A percentile compares a stretch with the other conserved stretches of the same genome.
Evolutionary conservation across 2,888 invertebrate genomes (phyloP).

Genomic region (Caenorhabditis becei): DNA sequence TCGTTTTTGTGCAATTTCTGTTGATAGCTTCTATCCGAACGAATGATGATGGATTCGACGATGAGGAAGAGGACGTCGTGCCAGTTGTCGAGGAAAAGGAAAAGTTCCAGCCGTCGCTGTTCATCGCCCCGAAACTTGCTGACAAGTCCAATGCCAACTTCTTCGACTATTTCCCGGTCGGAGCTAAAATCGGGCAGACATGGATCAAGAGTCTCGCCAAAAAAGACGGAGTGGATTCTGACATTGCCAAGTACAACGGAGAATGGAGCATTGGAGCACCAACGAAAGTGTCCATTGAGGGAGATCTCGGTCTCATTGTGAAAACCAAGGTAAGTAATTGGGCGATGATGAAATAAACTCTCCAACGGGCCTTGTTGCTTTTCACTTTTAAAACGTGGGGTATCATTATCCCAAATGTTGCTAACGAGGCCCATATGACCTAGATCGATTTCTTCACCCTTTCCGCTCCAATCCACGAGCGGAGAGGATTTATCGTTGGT

Average conservation of each 20-base stretch:
- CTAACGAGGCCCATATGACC: slow-evolving; percentile 33
- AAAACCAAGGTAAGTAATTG: slow-evolving; percentile 87
- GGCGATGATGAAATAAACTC: not conserved
- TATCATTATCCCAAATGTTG: not conserved
- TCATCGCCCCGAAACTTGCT: slow-evolving; percentile 44
- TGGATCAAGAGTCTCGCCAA: slow-evolving; percentile 94
- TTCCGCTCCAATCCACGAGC: not conserved
- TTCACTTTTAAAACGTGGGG: slow-evolving; percentile 5
- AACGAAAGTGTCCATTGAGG: slow-evolving; percentile 88
- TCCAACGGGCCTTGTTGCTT: not conserved
- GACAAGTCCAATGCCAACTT: slow-evolving; percentile 45
- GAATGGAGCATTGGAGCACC: slow-evolving; percentile 88
- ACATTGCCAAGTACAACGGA: slow-evolving; percentile 95
- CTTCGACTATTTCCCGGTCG: slow-evolving; percentile 68
- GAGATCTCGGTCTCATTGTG: slow-evolving; percentile 91
- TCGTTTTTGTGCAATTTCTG: slow-evolving; percentile 21
- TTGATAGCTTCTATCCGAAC: slow-evolving; percentile 3
- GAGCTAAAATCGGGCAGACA: slow-evolving; percentile 85
- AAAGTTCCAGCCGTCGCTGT: slow-evolving; percentile 38
- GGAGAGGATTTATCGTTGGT: slow-evolving; percentile 44
- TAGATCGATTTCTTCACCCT: slow-evolving; percentile 43
- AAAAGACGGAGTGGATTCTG: slow-evolving; percentile 90
- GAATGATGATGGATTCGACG: slow-evolving; percentile 33
- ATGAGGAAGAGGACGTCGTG: slow-evolving; percentile 19
- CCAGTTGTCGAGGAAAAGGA: slow-evolving; percentile 15